Base-by-base conservation (phyloP, 2,888 invertebrate genomes). In the Galeopsomyia nigrocyanea region DNA sequence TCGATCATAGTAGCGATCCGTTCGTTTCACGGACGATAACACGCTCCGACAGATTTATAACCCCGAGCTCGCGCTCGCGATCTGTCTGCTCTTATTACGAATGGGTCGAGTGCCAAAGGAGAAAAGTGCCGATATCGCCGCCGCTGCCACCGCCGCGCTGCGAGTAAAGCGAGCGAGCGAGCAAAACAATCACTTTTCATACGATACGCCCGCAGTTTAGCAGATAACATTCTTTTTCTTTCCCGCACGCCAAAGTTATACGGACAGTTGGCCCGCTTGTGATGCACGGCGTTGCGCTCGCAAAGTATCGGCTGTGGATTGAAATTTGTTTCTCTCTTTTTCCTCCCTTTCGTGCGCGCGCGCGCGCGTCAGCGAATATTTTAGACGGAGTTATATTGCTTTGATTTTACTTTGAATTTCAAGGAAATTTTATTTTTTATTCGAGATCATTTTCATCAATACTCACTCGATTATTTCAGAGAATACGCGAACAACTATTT, bases 21-120 rank as follows among this genome's bases (percentile, higher is more conserved):
- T 64, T 75, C 68, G 73, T 73, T 73, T 75, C 73, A 70, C 75
- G 75, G 68, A 68, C 61, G 73, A 75, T 75, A 75, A 68, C 73
- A 67, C 26, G 47, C 68, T 31, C 22, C 47, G 68, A 64, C 66
- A 71, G 72, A 73, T 73, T 75, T 75, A 75, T 75, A 64, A 39
- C 39, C 46, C 31, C 2, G 10, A 50, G 14, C 26, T 22, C 56
- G 68, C 61, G 17, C 26, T 46, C 21, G 53, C 19, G 53, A 53
- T 53, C 17, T 53, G 17, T 21, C 19, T 53, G 53, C 53, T 21
- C 17, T 53, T 53, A 39, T 39, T 39, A 39, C 39, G 39, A 39
- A 39, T 39, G 39, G 39, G 39, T 3, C 39, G 39, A 39, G 39
- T 39, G 39, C 10, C 13, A 10, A 39, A 39, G 39, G 39, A 39